Conservation (phyloP, 2,888 invertebrate genomes). For the Gymnosoma rotundatum region DNA sequence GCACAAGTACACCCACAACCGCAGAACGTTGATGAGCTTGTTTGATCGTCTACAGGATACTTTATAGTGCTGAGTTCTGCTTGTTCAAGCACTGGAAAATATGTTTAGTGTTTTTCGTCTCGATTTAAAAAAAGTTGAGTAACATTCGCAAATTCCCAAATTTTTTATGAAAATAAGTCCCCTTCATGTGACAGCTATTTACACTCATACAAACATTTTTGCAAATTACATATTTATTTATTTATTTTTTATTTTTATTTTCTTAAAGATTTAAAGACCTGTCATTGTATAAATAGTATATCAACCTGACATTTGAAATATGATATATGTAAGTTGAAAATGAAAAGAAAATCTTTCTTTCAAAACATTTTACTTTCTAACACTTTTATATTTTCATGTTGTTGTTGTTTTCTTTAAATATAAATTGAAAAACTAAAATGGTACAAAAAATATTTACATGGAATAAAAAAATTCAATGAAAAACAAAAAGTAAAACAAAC, state of each 20-base stretch:
- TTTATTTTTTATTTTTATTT: background rate
- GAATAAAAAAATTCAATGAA: constrained; percentile 37
- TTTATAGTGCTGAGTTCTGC: no score
- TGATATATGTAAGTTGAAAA: constrained; percentile 14
- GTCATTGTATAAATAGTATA: constrained; percentile 32
- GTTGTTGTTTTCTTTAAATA: background rate
- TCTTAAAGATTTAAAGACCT: constrained; percentile 36
- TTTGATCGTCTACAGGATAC: no score
- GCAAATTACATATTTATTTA: no score
- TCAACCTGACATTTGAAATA: constrained; percentile 44
- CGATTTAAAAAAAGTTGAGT: no score
- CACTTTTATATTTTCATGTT: background rate
- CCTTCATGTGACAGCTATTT: no score
- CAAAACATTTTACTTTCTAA: constrained; percentile 31
- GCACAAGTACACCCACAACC: no score
- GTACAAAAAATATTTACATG: constrained; percentile 44
- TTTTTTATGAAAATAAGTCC: no score
- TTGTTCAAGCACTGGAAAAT: no score
- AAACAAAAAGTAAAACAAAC: constrained; percentile 26
- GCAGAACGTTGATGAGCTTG: no score
- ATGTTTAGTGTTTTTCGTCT: no score
- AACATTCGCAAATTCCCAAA: no score
- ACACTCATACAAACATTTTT: no score
- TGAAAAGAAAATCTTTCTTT: constrained; percentile 36
- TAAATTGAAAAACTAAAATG: constrained; percentile 36